phyloP scores from a whole-genome alignment of 2,797 vertebrate genomes.

The Bryconaethiops microstoma region DNA sequence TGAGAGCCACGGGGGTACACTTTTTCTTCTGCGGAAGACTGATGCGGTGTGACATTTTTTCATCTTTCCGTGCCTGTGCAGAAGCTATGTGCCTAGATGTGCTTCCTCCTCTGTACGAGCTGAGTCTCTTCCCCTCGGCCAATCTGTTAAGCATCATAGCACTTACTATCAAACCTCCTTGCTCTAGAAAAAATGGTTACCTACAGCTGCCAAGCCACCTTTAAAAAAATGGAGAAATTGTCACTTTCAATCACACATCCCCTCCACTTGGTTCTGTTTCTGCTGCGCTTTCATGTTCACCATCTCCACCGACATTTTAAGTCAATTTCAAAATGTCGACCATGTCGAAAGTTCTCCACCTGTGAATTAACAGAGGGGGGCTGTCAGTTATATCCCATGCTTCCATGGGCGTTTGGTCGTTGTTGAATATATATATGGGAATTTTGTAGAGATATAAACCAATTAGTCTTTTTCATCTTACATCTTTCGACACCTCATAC shows the following conservation, averaged over 20 bases:
- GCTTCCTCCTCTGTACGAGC: neutral
- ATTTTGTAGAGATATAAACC: neutral
- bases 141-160: slow-evolving; percentile 3
- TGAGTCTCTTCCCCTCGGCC: neutral
- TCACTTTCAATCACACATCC: slow-evolving; percentile 28
- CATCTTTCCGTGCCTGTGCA: neutral
- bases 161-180: slow-evolving; percentile 6
- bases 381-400: neutral
- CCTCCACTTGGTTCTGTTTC: slow-evolving; percentile 1
- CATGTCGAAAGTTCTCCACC: neutral
- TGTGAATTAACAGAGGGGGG: neutral
- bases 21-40: neutral
- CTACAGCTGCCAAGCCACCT: neutral
- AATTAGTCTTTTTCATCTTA: neutral
- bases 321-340: slow-evolving; percentile 12
- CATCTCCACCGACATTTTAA: slow-evolving; percentile 10
- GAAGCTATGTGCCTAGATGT: neutral
- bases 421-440: neutral
- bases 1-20: neutral
- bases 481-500: neutral
- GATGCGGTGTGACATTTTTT: neutral
- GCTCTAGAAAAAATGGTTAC: slow-evolving; percentile 16
- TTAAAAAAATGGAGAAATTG: neutral
- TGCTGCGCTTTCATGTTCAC: slow-evolving; percentile 31
- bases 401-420: neutral